phyloP scores from a whole-genome alignment of 1,140 invertebrate species.

The Cydia pomonella region DNA sequence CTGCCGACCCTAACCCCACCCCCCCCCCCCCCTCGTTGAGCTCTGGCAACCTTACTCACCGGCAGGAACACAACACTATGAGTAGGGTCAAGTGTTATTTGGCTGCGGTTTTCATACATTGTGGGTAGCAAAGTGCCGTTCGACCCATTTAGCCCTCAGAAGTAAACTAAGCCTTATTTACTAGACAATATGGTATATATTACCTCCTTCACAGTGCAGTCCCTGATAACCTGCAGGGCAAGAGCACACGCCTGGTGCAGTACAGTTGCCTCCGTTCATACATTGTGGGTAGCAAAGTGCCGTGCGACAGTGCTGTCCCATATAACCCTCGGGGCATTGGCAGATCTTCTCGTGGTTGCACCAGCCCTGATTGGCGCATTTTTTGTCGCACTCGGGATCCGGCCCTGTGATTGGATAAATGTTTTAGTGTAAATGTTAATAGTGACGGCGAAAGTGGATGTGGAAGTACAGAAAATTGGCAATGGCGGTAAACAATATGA shows the following conservation, averaged over 20 bases:
- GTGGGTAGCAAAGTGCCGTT: slow-evolving; percentile 94
- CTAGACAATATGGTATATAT: slow-evolving; percentile 40
- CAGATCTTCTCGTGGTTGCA: slow-evolving; percentile 91
- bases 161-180: too few species aligned
- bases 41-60: too few species aligned
- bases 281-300: slow-evolving; percentile 96
- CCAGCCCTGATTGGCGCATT: slow-evolving; percentile 90
- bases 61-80: too few species aligned
- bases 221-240: slow-evolving; percentile 94
- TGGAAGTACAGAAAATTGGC: too few species aligned
- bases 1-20: too few species aligned
- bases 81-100: too few species aligned
- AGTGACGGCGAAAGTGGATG: not conserved
- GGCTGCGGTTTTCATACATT: too few species aligned
- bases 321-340: slow-evolving; percentile 93
- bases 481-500: too few species aligned
- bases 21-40: too few species aligned
- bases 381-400: slow-evolving; percentile 93
- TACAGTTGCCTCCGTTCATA: slow-evolving; percentile 95
- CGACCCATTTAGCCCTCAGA: slow-evolving; percentile 93
- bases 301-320: slow-evolving; percentile 93
- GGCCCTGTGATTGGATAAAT: slow-evolving; percentile 82
- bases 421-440: not conserved
- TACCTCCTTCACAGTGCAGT: slow-evolving; percentile 95
- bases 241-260: slow-evolving; percentile 91